A percentile compares a stretch with the other conserved stretches of the same genome.
These are phyloP conservation scores for Stigmatopora nigra DNA, from an alignment of 2,113 vertebrate genomes.

Conservation along the genomic window DNA sequence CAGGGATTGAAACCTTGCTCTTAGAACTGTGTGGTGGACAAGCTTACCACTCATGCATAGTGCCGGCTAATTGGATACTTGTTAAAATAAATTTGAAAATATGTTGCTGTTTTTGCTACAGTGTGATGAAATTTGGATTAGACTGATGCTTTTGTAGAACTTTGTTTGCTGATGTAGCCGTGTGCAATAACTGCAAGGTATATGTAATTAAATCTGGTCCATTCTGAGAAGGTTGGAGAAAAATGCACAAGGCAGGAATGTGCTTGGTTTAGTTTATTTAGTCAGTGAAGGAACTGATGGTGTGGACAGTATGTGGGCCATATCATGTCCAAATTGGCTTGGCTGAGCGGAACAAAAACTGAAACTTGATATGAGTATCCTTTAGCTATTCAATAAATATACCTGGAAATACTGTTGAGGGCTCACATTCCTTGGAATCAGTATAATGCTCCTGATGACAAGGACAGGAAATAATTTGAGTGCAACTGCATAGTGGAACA, in stretches of 20 bases:
- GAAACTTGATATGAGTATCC: constrained; percentile 69
- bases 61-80: constrained; percentile 2
- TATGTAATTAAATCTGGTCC: constrained; percentile 60
- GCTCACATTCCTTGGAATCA: constrained; percentile 53
- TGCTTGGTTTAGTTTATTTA: constrained; percentile 53
- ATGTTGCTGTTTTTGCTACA: constrained; percentile 1
- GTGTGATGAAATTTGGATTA: background rate
- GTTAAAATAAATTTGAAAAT: background rate
- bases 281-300: constrained; percentile 51
- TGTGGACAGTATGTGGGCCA: constrained; percentile 22
- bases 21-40: too few relatives aligned
- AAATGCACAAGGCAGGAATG: constrained; percentile 58
- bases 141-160: constrained; percentile 11
- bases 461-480: constrained; percentile 58
- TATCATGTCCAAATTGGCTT: constrained; percentile 37
- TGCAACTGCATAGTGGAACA: constrained; percentile 52
- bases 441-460: constrained; percentile 61
- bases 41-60: too few relatives aligned
- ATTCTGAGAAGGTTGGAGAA: constrained; percentile 53
- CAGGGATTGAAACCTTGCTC: too few relatives aligned
- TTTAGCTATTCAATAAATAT: constrained; percentile 57
- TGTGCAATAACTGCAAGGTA: constrained; percentile 40
- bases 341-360: constrained; percentile 47
- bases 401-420: constrained; percentile 58
- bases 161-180: constrained; percentile 28